These are phyloP conservation scores for Phrynocephalus vlangalii DNA, from an alignment of 2,797 vertebrate genomes.

Conservation along the genomic window DNA sequence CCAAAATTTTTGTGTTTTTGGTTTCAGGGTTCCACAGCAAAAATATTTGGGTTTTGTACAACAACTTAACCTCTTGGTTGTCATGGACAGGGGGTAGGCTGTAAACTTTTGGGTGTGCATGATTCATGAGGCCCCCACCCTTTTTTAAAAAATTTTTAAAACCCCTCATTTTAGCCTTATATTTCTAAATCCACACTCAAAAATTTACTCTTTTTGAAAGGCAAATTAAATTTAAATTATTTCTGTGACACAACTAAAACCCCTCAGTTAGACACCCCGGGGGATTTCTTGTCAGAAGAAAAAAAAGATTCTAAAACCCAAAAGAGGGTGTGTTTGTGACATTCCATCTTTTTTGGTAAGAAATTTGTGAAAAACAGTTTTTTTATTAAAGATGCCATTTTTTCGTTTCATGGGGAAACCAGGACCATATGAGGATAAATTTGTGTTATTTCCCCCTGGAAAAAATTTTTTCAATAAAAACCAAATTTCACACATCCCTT, in stretches of 20 bases:
- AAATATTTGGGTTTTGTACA: background rate
- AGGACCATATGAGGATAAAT: slow-evolving; percentile 34
- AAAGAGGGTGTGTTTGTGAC: background rate
- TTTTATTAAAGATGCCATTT: background rate
- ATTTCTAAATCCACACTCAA: background rate
- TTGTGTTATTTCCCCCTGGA: slow-evolving; percentile 8
- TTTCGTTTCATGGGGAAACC: slow-evolving; percentile 19
- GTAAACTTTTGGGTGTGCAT: background rate
- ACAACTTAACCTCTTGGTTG: background rate
- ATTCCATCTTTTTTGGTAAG: slow-evolving; percentile 8
- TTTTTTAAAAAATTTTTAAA: background rate
- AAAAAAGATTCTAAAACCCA: background rate
- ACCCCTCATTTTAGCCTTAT: background rate
- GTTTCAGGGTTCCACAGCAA: background rate
- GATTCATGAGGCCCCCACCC: too few species aligned
- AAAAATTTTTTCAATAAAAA: slow-evolving; percentile 20
- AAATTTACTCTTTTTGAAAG: background rate
- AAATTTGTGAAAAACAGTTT: slow-evolving; percentile 4
- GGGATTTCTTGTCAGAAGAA: background rate
- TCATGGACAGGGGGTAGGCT: background rate
- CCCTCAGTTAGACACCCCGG: background rate
- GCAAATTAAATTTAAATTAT: background rate
- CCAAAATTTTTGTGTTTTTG: background rate
- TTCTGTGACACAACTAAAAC: background rate
- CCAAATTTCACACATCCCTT: slow-evolving; percentile 33